Base-by-base conservation (phyloP, 2,888 invertebrate genomes). In the Trilocha varians region DNA sequence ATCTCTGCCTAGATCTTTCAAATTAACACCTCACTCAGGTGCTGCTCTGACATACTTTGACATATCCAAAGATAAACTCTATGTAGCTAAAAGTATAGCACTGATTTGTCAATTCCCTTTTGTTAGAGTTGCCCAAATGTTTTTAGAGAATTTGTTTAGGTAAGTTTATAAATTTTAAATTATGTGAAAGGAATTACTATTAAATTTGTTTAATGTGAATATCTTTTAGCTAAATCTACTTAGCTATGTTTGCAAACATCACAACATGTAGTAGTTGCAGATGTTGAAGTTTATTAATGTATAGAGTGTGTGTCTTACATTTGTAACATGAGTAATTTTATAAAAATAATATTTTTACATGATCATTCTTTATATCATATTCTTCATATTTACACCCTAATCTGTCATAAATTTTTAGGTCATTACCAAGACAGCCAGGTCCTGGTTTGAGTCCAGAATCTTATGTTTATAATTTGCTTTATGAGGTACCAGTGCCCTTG, bases 61-160 rank as follows among this genome's bases (percentile, higher is more conserved):
- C 82, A 91, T 95, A 65, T 90, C 92, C 75, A 96, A 96, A 88
- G 98, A 99, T 87, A 93, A 93, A 78, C 88, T 99, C 51, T 96
- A 92, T 86, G 98, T 98, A 66, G 94, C 97, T 58, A 99, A 99
- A 88, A 94, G 95, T 78, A 94, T 99, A 73, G 94, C 94, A 53
- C 89, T 99, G 49, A 91, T 98, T 61, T 95, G 96, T 67, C 96
- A 96, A 76, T 90, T 93, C 59, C 96, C 98, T 17, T 96, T 96
- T 78, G 92, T 97, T 39, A 91, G 93, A 74, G 93, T 96, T 51
- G 91, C 95, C 43, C 91, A 93, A 78, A 88, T 92, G 67, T 95
- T 97, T 84, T 90, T 98, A 70, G 91, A 91, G 65, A 94, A 95
- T 87, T 88, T 97, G 58, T 94, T 94, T 83, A 92, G 92, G 93